Percentiles rank a stretch among this genome's conserved stretches.
Evolutionary conservation across 2,888 invertebrate genomes (phyloP).

Genomic region (Agrochola circellaris): DNA sequence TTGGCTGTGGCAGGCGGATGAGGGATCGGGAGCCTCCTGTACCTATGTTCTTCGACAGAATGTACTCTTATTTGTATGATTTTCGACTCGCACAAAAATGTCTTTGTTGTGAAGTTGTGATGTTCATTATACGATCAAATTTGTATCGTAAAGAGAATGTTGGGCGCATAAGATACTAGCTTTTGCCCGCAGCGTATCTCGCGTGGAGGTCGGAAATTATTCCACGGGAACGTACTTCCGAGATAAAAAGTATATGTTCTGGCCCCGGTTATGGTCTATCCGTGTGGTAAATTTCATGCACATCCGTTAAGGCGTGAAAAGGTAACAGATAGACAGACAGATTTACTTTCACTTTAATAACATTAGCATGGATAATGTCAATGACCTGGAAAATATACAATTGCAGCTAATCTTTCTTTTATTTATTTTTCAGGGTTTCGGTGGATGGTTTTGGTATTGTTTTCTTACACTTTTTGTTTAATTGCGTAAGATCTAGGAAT

Average conservation of each 20-base stretch:
- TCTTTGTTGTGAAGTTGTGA: constrained; percentile 36
- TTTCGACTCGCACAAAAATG: constrained; percentile 34
- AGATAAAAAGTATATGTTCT: background rate
- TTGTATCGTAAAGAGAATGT: constrained; percentile 1
- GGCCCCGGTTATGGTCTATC: background rate
- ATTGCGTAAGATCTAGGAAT: background rate
- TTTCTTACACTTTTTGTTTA: background rate
- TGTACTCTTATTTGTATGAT: constrained; percentile 14
- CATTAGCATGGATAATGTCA: background rate
- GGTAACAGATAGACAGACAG: background rate
- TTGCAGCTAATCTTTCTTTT: background rate
- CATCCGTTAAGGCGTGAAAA: background rate
- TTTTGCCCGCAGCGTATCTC: background rate
- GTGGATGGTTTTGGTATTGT: too few species aligned
- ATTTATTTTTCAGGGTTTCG: too few species aligned
- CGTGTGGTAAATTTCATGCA: too few species aligned
- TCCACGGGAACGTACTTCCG: too few species aligned
- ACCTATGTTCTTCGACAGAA: constrained; percentile 26
- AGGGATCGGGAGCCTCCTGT: constrained; percentile 36
- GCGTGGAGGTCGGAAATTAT: background rate
- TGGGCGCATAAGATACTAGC: background rate
- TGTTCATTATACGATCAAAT: constrained; percentile 11
- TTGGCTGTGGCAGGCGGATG: constrained; percentile 58
- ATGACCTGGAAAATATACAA: background rate
- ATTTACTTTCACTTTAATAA: background rate